Evolutionary conservation across 2,797 vertebrate genomes (phyloP).

Genomic region (Ptychobarbus kaznakovi): DNA sequence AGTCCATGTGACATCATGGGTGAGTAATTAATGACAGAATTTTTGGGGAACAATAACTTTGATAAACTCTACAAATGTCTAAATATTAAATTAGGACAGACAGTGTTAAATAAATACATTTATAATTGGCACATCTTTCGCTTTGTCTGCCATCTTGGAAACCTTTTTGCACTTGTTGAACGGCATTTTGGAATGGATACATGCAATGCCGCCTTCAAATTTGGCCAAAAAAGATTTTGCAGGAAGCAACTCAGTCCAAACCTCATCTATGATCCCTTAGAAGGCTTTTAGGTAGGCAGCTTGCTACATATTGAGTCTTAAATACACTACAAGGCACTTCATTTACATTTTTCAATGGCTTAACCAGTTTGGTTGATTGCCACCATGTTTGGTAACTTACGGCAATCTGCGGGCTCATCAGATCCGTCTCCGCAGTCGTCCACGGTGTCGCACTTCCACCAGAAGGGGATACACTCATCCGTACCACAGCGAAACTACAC

Average conservation of each 20-base stretch:
- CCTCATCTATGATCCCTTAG: neutral
- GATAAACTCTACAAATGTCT: neutral
- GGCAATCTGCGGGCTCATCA: slow-evolving; percentile 93
- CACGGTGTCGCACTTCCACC: slow-evolving; percentile 99
- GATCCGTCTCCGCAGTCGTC: slow-evolving; percentile 98
- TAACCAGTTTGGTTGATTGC: neutral
- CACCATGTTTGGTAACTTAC: slow-evolving; percentile 78
- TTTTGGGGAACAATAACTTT: neutral
- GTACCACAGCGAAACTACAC: slow-evolving; percentile 95
- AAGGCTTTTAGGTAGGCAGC: neutral
- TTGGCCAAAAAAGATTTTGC: neutral
- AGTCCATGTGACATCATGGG: too few relatives aligned
- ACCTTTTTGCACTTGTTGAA: too few relatives aligned
- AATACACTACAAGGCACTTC: neutral
- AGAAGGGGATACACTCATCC: slow-evolving; percentile 98
- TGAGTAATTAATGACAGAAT: neutral
- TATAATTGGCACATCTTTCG: neutral
- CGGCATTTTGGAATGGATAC: neutral
- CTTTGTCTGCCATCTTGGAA: too few relatives aligned
- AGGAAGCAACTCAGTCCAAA: neutral
- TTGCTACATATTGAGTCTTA: neutral
- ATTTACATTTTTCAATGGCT: neutral
- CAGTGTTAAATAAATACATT: neutral
- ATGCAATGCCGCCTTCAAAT: neutral
- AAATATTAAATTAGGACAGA: neutral